Percentiles rank a stretch among this genome's conserved stretches.
These are phyloP conservation scores for Castor canadensis DNA, from an alignment of 2,113 vertebrate species.

Conservation along the genomic window DNA sequence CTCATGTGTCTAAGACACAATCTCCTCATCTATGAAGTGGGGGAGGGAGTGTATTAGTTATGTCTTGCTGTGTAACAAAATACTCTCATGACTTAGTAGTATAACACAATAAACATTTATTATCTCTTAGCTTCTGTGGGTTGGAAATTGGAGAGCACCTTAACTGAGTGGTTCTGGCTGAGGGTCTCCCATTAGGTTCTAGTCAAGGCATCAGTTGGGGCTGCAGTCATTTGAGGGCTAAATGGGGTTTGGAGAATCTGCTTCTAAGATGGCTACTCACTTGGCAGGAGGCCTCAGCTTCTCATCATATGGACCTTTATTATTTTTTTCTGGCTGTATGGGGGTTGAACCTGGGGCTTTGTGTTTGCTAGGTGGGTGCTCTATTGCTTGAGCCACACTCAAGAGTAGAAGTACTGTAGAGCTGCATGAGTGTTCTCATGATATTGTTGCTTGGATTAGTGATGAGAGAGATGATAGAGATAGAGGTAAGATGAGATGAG, in stretches of 20 bases:
- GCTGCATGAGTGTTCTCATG: not conserved
- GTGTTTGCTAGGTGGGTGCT: too few relatives aligned
- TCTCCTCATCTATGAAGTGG: not conserved
- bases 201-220: not conserved
- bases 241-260: not conserved
- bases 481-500: too few relatives aligned
- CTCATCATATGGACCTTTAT: not conserved
- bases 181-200: not conserved
- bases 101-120: not conserved
- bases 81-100: not conserved
- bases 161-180: not conserved
- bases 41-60: not conserved
- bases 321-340: too few relatives aligned
- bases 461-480: not conserved
- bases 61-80: not conserved
- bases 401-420: too few relatives aligned
- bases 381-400: too few relatives aligned
- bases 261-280: not conserved
- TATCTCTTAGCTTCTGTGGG: not conserved
- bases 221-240: not conserved
- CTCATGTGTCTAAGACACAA: not conserved
- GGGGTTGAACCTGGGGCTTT: too few relatives aligned
- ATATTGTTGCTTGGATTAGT: not conserved
- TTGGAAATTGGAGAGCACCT: not conserved
- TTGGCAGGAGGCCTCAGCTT: not conserved